A percentile compares a stretch with the other conserved stretches of the same genome.
phyloP scores from a whole-genome alignment of 2,888 invertebrate genomes.

The Tanytarsus gracilentus region DNA sequence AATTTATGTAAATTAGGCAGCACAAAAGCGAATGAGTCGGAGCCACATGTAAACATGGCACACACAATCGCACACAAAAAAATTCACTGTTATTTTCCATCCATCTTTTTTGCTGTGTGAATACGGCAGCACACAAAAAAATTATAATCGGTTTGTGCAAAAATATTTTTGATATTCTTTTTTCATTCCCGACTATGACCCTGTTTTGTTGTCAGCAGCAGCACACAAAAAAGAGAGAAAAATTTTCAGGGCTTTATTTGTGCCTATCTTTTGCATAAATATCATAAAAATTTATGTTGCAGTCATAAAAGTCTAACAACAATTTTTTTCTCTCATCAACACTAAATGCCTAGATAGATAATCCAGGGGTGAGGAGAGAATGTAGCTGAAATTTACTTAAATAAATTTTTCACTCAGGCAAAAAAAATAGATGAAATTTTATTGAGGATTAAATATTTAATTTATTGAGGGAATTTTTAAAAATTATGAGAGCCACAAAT shows the following conservation, averaged over 20 bases:
- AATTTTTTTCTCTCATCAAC: background rate
- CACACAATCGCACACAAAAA: background rate
- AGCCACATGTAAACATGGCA: constrained; percentile 12
- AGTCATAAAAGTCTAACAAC: background rate
- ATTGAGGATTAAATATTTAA: too few species aligned
- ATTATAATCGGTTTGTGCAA: background rate
- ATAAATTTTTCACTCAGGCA: too few species aligned
- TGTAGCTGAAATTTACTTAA: background rate
- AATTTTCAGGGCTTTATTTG: background rate
- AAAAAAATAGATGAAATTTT: too few species aligned
- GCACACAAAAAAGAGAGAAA: background rate
- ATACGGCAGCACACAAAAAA: background rate
- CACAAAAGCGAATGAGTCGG: constrained; percentile 4
- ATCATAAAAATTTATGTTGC: constrained; percentile 6
- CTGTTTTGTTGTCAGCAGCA: background rate
- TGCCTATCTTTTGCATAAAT: constrained; percentile 7
- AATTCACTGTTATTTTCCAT: background rate
- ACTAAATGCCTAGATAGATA: background rate
- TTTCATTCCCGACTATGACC: background rate
- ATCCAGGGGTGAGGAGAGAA: background rate
- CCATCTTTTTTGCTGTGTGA: background rate
- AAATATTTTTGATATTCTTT: background rate
- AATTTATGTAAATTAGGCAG: constrained; percentile 27
- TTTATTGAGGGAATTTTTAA: too few species aligned
- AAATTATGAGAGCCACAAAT: too few species aligned